Conservation (phyloP, 2,797 vertebrate genomes). For the Fistularia tabacaria region DNA sequence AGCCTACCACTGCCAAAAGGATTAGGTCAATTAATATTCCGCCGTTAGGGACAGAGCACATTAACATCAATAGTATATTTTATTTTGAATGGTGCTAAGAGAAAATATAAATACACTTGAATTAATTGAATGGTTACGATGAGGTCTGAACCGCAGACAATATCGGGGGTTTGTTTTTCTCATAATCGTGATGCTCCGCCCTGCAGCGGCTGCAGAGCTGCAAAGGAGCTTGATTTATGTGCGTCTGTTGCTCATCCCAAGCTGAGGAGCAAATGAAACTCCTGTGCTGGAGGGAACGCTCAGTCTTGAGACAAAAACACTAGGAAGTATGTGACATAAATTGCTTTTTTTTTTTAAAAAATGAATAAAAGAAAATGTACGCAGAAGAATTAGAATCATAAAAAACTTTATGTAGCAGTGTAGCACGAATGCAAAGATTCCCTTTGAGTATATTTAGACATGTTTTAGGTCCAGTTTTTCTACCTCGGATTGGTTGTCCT, state of each 20-base stretch:
- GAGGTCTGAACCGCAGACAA: constrained; percentile 7
- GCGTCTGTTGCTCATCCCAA: constrained; percentile 35
- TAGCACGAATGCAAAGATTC: too few species aligned
- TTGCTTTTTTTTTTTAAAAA: not conserved
- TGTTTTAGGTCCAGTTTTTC: too few species aligned
- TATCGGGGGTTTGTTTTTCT: constrained; percentile 17
- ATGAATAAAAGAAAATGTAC: too few species aligned
- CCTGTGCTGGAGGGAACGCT: constrained; percentile 1
- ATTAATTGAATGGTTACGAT: not conserved
- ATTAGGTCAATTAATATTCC: constrained; percentile 18
- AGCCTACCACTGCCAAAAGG: constrained; percentile 1
- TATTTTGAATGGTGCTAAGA: too few species aligned
- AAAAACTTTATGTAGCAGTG: too few species aligned
- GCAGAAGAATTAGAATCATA: too few species aligned
- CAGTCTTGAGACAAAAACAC: not conserved
- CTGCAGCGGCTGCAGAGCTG: constrained; percentile 18
- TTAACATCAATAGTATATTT: constrained; percentile 24
- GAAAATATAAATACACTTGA: too few species aligned
- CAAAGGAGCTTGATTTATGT: constrained; percentile 27
- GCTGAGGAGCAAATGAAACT: constrained; percentile 8
- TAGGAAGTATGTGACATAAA: not conserved
- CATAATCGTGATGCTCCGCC: constrained; percentile 21
- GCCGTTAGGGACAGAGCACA: constrained; percentile 10
- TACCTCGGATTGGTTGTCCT: too few species aligned
- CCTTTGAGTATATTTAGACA: too few species aligned